Conservation (phyloP, 1,140 invertebrate genomes). For the honey bee (Apis mellifera) region DNA sequence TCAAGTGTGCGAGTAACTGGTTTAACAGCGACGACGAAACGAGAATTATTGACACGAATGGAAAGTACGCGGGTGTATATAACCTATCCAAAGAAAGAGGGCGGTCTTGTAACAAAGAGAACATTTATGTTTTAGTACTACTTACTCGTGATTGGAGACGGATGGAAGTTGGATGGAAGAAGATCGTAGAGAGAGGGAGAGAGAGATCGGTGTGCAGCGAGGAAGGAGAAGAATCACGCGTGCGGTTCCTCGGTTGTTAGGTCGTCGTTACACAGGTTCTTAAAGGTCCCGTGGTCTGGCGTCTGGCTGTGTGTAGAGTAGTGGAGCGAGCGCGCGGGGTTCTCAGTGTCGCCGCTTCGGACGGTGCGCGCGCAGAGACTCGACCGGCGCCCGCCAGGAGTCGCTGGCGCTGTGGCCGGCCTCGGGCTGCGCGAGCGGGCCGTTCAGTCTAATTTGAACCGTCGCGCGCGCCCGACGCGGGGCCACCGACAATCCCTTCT, state of each 20-base stretch:
- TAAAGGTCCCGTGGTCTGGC: slow-evolving; percentile 64
- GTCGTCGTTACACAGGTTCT: slow-evolving; percentile 74
- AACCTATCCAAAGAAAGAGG: slow-evolving; percentile 6
- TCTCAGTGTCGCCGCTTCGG: slow-evolving; percentile 9
- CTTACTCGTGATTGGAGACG: background rate
- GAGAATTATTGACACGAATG: background rate
- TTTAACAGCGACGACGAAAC: no score
- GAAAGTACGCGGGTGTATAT: background rate
- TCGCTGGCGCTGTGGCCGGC: slow-evolving; percentile 79
- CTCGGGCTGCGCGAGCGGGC: slow-evolving; percentile 76
- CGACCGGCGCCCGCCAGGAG: slow-evolving; percentile 78
- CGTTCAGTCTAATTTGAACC: slow-evolving; percentile 82
- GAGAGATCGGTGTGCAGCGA: background rate
- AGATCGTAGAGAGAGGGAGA: slow-evolving; percentile 5
- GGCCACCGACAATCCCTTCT: slow-evolving; percentile 72
- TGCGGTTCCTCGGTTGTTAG: slow-evolving; percentile 69
- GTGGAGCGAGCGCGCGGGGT: slow-evolving; percentile 10
- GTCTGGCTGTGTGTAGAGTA: slow-evolving; percentile 48
- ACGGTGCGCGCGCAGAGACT: slow-evolving; percentile 78
- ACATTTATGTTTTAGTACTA: slow-evolving; percentile 7
- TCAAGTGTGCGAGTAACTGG: background rate
- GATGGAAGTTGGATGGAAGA: slow-evolving; percentile 3
- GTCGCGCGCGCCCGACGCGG: slow-evolving; percentile 79
- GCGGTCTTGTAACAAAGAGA: slow-evolving; percentile 24
- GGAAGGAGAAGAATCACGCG: slow-evolving; percentile 60